Evolutionary conservation across 2,888 invertebrate species (phyloP).

Genomic region (Laothoe populi): DNA sequence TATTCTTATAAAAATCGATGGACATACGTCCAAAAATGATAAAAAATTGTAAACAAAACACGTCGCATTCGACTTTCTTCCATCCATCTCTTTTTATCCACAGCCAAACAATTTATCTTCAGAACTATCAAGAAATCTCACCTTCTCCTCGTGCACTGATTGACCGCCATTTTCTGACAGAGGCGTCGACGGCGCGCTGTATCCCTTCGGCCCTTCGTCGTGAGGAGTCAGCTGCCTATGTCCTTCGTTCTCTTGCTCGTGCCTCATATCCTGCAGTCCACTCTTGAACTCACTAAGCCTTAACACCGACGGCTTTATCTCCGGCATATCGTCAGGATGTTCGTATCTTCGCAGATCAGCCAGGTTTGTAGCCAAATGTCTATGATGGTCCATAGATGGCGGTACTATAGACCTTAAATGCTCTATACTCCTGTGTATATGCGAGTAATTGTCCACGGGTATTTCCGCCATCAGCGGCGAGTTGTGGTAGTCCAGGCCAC

Average conservation of each 20-base stretch:
- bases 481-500: constrained; percentile 87
- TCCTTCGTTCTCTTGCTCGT: constrained; percentile 77
- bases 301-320: constrained; percentile 80
- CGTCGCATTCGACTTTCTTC: too few relatives aligned
- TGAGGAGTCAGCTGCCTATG: constrained; percentile 79
- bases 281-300: constrained; percentile 80
- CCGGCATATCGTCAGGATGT: constrained; percentile 78
- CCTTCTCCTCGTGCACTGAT: constrained; percentile 80
- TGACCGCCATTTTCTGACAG: constrained; percentile 81
- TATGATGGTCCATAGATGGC: constrained; percentile 75
- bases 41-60: too few relatives aligned
- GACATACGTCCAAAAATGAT: too few relatives aligned
- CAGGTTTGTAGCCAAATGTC: constrained; percentile 77
- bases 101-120: neutral
- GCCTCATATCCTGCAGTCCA: constrained; percentile 76
- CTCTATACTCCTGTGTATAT: constrained; percentile 87
- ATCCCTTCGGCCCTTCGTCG: constrained; percentile 78
- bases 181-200: constrained; percentile 82
- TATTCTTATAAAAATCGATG: too few relatives aligned
- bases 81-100: neutral
- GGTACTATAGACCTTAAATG: constrained; percentile 86
- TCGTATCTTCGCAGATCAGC: constrained; percentile 80
- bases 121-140: constrained; percentile 48
- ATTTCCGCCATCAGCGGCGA: constrained; percentile 88
- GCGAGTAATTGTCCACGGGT: constrained; percentile 87